Percentiles rank a stretch among this genome's conserved stretches.
Conservation (phyloP, 2,113 vertebrate species). For the Paedocypris sp. region DNA sequence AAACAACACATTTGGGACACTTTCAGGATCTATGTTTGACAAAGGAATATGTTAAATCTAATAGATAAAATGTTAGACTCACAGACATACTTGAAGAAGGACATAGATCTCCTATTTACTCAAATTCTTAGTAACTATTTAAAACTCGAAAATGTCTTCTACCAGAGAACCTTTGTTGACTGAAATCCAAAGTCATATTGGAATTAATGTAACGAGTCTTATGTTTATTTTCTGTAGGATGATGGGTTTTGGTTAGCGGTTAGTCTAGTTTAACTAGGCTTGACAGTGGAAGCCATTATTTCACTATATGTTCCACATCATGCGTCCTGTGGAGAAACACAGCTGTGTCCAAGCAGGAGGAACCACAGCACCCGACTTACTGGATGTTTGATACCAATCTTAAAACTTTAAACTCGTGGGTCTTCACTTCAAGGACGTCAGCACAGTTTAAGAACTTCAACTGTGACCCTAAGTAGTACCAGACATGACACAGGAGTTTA, state of each 20-base stretch:
- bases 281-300: constrained; percentile 56
- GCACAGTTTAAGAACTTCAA: constrained; percentile 1
- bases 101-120: no score
- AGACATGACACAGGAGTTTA: neutral
- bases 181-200: no score
- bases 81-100: no score
- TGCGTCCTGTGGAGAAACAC: constrained; percentile 50
- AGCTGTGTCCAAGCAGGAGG: constrained; percentile 45
- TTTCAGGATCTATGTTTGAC: no score
- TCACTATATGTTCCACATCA: constrained; percentile 50
- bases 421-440: neutral
- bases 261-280: constrained; percentile 46
- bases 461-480: constrained; percentile 11
- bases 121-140: no score
- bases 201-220: no score
- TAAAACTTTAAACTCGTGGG: constrained; percentile 9
- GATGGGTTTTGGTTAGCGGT: constrained; percentile 32
- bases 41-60: no score
- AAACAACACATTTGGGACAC: no score
- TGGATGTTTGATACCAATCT: constrained; percentile 40
- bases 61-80: no score
- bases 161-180: no score
- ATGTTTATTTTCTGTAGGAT: no score
- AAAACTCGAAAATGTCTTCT: no score
- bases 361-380: constrained; percentile 32